These are phyloP conservation scores for Hybognathus amarus DNA, from an alignment of 2,797 vertebrate genomes.

Conservation along the genomic window DNA sequence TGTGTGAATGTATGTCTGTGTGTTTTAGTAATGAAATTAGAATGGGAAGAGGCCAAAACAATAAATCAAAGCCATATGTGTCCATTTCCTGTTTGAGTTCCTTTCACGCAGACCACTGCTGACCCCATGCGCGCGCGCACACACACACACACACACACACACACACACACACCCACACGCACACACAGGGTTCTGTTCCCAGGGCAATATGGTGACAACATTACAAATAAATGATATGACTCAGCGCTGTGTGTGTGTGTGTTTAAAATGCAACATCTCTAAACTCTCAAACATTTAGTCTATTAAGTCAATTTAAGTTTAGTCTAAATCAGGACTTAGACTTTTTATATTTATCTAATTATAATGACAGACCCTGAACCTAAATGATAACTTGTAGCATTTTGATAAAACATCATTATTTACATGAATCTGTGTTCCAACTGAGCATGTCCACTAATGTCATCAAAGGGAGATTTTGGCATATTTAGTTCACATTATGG, in stretches of 20 bases:
- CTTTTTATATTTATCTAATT: not conserved
- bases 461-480: not conserved
- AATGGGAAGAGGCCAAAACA: constrained; percentile 84
- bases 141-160: constrained; percentile 15
- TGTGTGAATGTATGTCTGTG: constrained; percentile 25
- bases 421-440: not conserved
- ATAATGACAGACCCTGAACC: not conserved
- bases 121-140: constrained; percentile 49
- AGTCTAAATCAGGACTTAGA: not conserved
- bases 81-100: constrained; percentile 90
- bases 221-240: constrained; percentile 89
- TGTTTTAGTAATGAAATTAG: constrained; percentile 80
- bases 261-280: constrained; percentile 15
- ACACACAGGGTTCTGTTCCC: constrained; percentile 9
- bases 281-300: not conserved
- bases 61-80: constrained; percentile 91
- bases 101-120: constrained; percentile 81
- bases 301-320: not conserved
- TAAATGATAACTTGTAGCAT: not conserved
- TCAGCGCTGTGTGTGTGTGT: constrained; percentile 63
- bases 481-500: not conserved
- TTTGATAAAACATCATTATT: not conserved
- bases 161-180: constrained; percentile 21
- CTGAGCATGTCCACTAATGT: not conserved
- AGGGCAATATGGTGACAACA: constrained; percentile 79